Evolutionary conservation across 2,113 vertebrate genomes (phyloP).

Genomic region (Leiothrix lutea): DNA sequence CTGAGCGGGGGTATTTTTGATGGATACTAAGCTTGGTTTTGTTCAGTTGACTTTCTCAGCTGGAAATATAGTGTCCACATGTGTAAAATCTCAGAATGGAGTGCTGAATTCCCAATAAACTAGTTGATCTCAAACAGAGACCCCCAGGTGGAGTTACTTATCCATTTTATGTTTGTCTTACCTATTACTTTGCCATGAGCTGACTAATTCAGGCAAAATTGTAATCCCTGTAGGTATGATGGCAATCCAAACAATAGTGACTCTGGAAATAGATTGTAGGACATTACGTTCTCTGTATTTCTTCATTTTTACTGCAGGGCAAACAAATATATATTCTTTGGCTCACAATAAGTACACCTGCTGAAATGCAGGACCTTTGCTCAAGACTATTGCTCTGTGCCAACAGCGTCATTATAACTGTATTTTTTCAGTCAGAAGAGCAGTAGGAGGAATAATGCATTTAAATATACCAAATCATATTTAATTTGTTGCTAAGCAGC

Average conservation of each 20-base stretch:
- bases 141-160: background rate
- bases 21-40: background rate
- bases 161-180: background rate
- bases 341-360: background rate
- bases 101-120: background rate
- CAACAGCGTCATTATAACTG: background rate
- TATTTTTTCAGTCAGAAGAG: constrained; percentile 41
- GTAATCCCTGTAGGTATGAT: background rate
- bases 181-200: background rate
- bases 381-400: background rate
- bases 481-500: constrained; percentile 74
- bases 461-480: constrained; percentile 46
- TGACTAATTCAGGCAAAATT: background rate
- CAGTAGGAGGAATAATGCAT: constrained; percentile 55
- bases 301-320: background rate
- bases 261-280: background rate
- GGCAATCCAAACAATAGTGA: background rate
- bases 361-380: background rate
- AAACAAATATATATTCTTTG: background rate
- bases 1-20: background rate
- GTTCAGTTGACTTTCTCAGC: background rate
- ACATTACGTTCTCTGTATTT: background rate
- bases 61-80: accelerated
- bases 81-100: background rate
- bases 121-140: background rate